These are phyloP conservation scores for Eumaeus atala DNA, from an alignment of 1,140 invertebrate genomes.

Conservation along the genomic window DNA sequence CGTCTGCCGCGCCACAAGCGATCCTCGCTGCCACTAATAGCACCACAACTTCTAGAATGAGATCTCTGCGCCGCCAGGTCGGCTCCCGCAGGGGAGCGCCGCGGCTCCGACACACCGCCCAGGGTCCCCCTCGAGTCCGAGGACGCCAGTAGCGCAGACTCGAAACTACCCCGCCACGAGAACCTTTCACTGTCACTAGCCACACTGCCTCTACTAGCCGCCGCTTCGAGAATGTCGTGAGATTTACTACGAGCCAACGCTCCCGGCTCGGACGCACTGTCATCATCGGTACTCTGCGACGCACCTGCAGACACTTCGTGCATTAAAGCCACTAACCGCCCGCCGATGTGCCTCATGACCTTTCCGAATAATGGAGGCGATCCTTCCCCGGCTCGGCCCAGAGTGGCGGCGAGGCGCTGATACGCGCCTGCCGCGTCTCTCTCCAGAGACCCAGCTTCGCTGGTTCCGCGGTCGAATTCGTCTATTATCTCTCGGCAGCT, in stretches of 20 bases:
- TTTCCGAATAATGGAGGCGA: constrained; percentile 92
- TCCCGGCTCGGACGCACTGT: constrained; percentile 78
- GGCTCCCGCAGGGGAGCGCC: constrained; percentile 85
- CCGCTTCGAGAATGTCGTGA: constrained; percentile 82
- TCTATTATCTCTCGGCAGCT: constrained; percentile 91
- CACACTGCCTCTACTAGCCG: constrained; percentile 78
- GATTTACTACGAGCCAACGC: constrained; percentile 78
- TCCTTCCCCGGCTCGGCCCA: constrained; percentile 82
- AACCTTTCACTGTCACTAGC: constrained; percentile 92
- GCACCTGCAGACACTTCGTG: constrained; percentile 90
- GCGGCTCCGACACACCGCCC: constrained; percentile 81
- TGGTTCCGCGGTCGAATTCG: constrained; percentile 82
- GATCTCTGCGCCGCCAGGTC: constrained; percentile 84
- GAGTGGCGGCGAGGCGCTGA: constrained; percentile 86
- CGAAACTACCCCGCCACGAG: constrained; percentile 92
- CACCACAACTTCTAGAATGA: constrained; percentile 86
- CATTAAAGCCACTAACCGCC: constrained; percentile 91
- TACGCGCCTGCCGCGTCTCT: constrained; percentile 88
- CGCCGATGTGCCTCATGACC: constrained; percentile 94
- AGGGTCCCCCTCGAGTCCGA: constrained; percentile 85
- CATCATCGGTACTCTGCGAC: constrained; percentile 87
- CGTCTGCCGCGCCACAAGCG: constrained; percentile 69
- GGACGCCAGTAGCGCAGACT: constrained; percentile 86
- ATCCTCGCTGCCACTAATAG: constrained; percentile 82
- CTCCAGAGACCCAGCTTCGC: constrained; percentile 79